Evolutionary conservation across 1,140 invertebrate genomes (phyloP), one percentile per base, ranked within the genome.

Genomic region (Globodera ellingtonae): DNA sequence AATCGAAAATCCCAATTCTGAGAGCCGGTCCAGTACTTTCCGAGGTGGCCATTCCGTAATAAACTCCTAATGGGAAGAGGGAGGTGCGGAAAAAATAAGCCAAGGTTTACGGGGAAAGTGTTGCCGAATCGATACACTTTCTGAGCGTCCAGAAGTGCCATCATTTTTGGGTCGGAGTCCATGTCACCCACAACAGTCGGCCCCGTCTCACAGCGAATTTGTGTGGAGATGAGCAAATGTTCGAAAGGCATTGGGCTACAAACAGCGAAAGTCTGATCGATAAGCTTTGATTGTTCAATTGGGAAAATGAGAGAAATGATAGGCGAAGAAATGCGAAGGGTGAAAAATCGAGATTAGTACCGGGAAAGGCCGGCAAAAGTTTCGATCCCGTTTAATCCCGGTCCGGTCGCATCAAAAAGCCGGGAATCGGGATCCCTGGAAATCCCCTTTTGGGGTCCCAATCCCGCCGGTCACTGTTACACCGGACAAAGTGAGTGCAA

Each of bases 121-220:
- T 79, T 79, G 15, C 78, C 78, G 24, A 79, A 52, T 62, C 67
- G 78, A 7, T 47, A 44, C 46, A 79, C 44, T 13, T 47, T 52
- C 59, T 79, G 69, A 44, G 78, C 78, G 35, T 62, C 50, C 13
- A 79, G 56, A 21, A n/a, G 7, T 47, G 69, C 70, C 80, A 81
- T 81, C 46, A 81, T 10, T 56, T 75, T 69, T 6, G 78, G 69
- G 73, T 81, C 74, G 65, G 79, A 81, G 35, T 81, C 65, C 9
- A 24, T n/a, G 62, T 81, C 80, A 15, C 80, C 80, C 46, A 81
- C 80, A 70, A 81, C 73, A n/a, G 80, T 81, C 6, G 80, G 80
- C 6, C 80, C 80, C 24, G 66, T 72, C 73, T 81, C 80, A 21
- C 65, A 72, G 5, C 80, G 78, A 56, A 81, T 80, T 73, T 81